Conservation (phyloP, 2,113 vertebrate genomes). For the Melozone crissalis region DNA sequence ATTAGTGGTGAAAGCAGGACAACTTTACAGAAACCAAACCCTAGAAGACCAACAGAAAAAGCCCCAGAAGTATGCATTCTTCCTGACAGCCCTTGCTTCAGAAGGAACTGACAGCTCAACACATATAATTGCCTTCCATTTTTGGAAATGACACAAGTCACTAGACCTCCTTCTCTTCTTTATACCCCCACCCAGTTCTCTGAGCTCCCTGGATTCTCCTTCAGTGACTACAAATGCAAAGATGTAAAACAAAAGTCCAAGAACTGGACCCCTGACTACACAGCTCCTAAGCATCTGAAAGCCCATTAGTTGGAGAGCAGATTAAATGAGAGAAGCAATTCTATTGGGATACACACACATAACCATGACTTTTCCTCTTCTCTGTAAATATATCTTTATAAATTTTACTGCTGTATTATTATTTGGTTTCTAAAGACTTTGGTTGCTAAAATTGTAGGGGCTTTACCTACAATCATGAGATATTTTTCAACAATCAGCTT, state of each 20-base stretch:
- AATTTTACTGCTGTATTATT: not conserved
- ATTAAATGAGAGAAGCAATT: not conserved
- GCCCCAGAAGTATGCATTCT: not conserved
- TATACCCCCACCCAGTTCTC: not conserved
- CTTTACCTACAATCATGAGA: not conserved
- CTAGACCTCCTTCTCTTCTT: not conserved
- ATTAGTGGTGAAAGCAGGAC: not conserved
- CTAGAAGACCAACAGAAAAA: not conserved
- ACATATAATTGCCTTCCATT: not conserved
- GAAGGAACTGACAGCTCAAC: not conserved
- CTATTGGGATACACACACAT: not conserved
- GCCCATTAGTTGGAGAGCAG: accelerated
- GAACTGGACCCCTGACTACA: not conserved
- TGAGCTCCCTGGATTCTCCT: not conserved
- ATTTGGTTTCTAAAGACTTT: not conserved
- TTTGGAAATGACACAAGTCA: not conserved
- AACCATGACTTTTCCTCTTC: not conserved
- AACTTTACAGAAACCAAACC: not conserved
- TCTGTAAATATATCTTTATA: not conserved
- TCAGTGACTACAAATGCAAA: not conserved
- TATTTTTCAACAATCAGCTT: not conserved
- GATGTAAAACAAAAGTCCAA: not conserved
- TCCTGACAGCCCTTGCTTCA: not conserved
- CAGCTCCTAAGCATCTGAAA: not conserved
- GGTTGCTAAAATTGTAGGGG: no score